Base-by-base conservation (phyloP, 2,113 vertebrate genomes). In the Antechinus stuartii region DNA sequence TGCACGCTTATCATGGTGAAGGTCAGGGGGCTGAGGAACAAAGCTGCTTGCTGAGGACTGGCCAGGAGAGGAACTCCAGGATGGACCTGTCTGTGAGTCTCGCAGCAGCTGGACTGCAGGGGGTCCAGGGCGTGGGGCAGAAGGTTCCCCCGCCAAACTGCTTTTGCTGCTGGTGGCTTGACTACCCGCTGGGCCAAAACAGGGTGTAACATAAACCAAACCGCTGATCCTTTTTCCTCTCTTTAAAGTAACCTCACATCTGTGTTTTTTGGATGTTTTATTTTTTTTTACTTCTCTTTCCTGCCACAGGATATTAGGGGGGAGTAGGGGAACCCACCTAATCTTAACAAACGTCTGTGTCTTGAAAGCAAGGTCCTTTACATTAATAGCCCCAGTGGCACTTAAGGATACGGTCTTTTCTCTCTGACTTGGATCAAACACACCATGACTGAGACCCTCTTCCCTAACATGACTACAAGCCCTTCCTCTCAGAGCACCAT, bases 281-380 rank as follows among this genome's bases (percentile, higher is more conserved):
- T 26, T 93, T 93, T 49, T 49, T 49, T 35, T 0, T 55, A 90
- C 92, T 95, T 97, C 93, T 97, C 90, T 97, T 97, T 97, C 97
- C 97, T 98, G 96, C 2, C 52, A 53, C 98, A 97, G 97, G 97
- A 97, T 96, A 95, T 96, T 96, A 76, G 95, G 96, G 95, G 94
- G 96, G 97, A 97, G 97, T 5, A 84, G n/a, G 68, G 68, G 19
- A 84, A 84, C 68, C 68, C 68, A 84, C 16, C 92, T 97, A 96
- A 91, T 55, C 91, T 93, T 95, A 92, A 91, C 89, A 95, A 90
- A 35, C 91, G 9, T 90, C 47, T 93, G 91, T 61, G 54, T n/a
- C 57, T 97, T 89, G 92, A 93, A 90, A 96, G 96, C 93, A 97
- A 90, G 97, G 93, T 11, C 25, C 93, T 96, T 94, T 96, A 94